These are phyloP conservation scores for Seladonia tumulorum DNA, from an alignment of 2,888 invertebrate genomes.

Conservation along the genomic window DNA sequence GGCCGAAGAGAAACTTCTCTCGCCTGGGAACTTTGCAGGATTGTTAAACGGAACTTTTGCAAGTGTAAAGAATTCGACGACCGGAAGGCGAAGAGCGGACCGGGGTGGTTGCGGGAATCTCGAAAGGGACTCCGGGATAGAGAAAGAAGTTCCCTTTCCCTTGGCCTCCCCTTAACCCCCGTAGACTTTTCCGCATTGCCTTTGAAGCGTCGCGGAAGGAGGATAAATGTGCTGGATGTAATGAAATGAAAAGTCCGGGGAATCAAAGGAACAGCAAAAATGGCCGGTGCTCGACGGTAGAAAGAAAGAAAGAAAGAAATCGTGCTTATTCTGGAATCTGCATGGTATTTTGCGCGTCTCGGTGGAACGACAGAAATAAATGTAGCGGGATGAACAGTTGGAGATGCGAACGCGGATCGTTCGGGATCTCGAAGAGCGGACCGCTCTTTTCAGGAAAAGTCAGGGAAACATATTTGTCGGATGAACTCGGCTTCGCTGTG, in stretches of 20 bases:
- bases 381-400: background rate
- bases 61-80: slow-evolving; percentile 43
- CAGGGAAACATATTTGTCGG: background rate
- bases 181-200: background rate
- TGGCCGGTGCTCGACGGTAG: slow-evolving; percentile 14
- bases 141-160: slow-evolving; percentile 12
- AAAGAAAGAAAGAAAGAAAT: background rate
- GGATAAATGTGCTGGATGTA: slow-evolving; percentile 34
- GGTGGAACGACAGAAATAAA: background rate
- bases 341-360: slow-evolving; percentile 3
- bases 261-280: slow-evolving; percentile 32
- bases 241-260: slow-evolving; percentile 34
- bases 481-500: background rate
- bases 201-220: slow-evolving; percentile 25
- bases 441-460: background rate
- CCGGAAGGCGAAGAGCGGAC: background rate
- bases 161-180: slow-evolving; percentile 7
- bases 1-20: slow-evolving; percentile 15
- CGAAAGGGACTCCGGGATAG: slow-evolving; percentile 15
- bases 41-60: slow-evolving; percentile 37
- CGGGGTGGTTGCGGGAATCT: background rate
- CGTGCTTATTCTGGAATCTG: slow-evolving; percentile 12
- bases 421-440: background rate
- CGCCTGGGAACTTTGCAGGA: slow-evolving; percentile 18
- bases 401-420: background rate